Evolutionary conservation across 2,888 invertebrate genomes (phyloP), one percentile per base, ranked within the genome.

Genomic region (Sminthurinus aureus): DNA sequence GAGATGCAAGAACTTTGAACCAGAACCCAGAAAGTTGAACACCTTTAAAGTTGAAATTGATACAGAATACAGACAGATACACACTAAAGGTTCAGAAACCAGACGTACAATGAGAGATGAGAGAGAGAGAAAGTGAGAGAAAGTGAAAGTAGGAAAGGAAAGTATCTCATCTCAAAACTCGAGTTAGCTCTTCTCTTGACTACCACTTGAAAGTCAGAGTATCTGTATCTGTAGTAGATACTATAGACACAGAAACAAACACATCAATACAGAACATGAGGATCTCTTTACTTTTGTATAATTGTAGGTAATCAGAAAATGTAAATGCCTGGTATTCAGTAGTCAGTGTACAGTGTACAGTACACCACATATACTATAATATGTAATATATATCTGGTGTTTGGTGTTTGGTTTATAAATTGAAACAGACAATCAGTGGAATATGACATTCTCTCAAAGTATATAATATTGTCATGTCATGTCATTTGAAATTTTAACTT

Each of bases 271-370:
- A 38, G 6, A 6, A 6, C 38, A 38, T 4, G 38, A 6, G 38
- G 38, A 38, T 38, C 38, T 38, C 3, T 38, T 38, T 38, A 38
- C 1, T 38, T 38, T 20, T 24, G 20, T 8, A 76, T 51, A 50
- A 76, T 76, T 51, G 20, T 76, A 22, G 76, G 76, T 76, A 76
- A 76, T 76, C 52, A 76, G 76, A 52, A 22, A 51, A 76, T 76
- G 52, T 76, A 76, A 76, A 76, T 76, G 76, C 76, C 51, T 76
- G 50, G 11, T 26, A 74, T 13, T 58, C 58, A 15, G 9, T 58
- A 38, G 58, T 58, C 58, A 58, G 58, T 9, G 58, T 64, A 64
- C n/a, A 38, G 1, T 38, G 6, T 38, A 38, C 38, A 38, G 38
- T 38, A 38, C 38, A 1, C 1, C 6, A 38, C 38, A 38, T 38